Evolutionary conservation across 2,888 invertebrate species (phyloP), one percentile per base, ranked within the genome.

Genomic region (Zeuzera pyrina): DNA sequence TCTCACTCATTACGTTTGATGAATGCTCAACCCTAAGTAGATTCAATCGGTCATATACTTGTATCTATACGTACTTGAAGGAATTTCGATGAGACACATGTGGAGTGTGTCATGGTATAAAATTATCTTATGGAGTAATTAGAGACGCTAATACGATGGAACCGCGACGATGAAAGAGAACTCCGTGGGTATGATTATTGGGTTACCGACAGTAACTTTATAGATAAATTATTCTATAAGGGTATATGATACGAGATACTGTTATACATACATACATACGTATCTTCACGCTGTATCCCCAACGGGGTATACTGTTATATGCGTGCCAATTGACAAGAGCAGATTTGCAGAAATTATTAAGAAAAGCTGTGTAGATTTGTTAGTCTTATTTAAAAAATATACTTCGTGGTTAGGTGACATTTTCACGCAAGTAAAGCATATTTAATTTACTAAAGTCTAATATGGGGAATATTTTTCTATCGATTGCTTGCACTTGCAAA

Each of bases 1-100:
- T 14, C 15, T 21, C 35, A 37, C 37, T 34, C 44, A 47, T 47
- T 47, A 50, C 13, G 38, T 33, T 45, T 56, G 55, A 56, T 52
- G 44, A 46, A 55, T 51, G 49, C 30, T 45, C 45, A 40, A 44
- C 43, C 47, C 42, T 15, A 16, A 16, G 3, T 25, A 12, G 12
- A 19, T 25, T 12, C 15, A 8, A 8, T 8, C 3, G 28, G n/a
- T n/a, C n/a, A n/a, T n/a, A n/a, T n/a, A n/a, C 8, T 4, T 28
- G 10, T 14, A 14, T 27, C 3, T n/a, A 14, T 7, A 28, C n/a
- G 15, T 3, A 10, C 11, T 15, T 15, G 3, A 28, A n/a, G 19
- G 8, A 19, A 19, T 19, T 19, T 6, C 3, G 15, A 3, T 22
- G 14, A n/a, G 16, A 12, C 31, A 31, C 25, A 16, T 24, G 31